These are phyloP conservation scores for Drosophila tsacasi DNA, from an alignment of 1,140 invertebrate genomes.

Conservation along the genomic window DNA sequence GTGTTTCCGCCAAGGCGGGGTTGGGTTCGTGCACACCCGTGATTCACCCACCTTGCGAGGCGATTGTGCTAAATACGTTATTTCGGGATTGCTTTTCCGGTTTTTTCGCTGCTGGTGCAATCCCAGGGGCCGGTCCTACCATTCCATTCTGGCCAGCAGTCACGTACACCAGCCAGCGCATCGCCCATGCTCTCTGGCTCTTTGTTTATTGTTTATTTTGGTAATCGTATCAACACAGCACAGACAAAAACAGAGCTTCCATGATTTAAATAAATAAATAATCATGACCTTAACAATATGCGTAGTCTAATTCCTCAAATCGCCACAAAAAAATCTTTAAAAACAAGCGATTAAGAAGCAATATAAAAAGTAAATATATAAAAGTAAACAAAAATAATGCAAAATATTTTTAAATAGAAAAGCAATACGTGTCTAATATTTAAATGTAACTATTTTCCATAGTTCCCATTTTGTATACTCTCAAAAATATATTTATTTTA, in stretches of 20 bases:
- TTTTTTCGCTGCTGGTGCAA: conserved; percentile 10
- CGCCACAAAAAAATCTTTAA: background rate
- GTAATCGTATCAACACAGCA: background rate
- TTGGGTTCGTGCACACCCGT: background rate
- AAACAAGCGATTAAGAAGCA: background rate
- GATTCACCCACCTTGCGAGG: conserved; percentile 23
- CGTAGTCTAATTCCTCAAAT: background rate
- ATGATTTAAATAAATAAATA: conserved; percentile 25
- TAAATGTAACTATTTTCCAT: no score
- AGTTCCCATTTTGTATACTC: no score
- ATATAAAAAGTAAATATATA: no score
- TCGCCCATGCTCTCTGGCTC: conserved; percentile 8
- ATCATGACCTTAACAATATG: conserved; percentile 10
- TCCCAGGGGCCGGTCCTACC: conserved; percentile 41
- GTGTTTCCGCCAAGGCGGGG: conserved; percentile 58
- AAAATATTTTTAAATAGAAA: background rate
- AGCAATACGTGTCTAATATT: background rate
- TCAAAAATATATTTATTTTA: background rate
- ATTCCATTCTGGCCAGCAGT: conserved; percentile 47
- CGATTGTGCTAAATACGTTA: conserved; percentile 37
- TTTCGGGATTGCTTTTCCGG: conserved; percentile 49
- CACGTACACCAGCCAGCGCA: conserved; percentile 60
- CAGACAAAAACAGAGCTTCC: background rate
- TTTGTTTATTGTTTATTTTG: conserved; percentile 31
- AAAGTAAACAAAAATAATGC: background rate